These are phyloP conservation scores for Helleia helle DNA, from an alignment of 2,888 invertebrate genomes.

Conservation along the genomic window DNA sequence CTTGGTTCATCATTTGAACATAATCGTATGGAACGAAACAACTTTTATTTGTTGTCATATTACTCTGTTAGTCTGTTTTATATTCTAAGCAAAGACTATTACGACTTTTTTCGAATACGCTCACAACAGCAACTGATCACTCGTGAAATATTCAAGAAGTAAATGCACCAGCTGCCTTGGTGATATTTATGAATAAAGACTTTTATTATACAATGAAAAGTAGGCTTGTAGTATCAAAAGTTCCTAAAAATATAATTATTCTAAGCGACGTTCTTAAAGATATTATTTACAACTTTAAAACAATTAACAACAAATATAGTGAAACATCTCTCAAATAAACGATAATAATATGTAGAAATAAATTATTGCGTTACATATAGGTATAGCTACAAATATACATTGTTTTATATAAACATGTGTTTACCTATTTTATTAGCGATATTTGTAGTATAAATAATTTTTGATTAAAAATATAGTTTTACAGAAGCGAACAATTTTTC, in stretches of 20 bases:
- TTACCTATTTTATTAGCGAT: too few species aligned
- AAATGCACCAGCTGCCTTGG: slow-evolving; percentile 5
- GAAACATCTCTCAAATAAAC: background rate
- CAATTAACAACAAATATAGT: slow-evolving; percentile 16
- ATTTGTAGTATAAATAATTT: too few species aligned
- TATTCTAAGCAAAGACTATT: too few species aligned
- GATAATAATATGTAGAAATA: background rate
- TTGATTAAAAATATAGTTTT: too few species aligned
- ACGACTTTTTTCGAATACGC: too few species aligned
- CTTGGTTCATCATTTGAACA: too few species aligned
- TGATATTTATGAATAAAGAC: background rate
- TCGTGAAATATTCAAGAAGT: background rate
- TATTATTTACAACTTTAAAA: slow-evolving; percentile 24
- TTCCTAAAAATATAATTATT: slow-evolving; percentile 14
- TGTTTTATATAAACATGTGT: too few species aligned
- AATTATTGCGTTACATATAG: background rate
- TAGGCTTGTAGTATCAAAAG: slow-evolving; percentile 6
- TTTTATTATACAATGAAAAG: background rate
- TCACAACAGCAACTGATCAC: slow-evolving; percentile 2
- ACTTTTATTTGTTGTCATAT: too few species aligned
- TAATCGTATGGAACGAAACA: too few species aligned
- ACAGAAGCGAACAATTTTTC: too few species aligned
- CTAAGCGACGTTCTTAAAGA: slow-evolving; percentile 14
- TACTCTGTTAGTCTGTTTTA: too few species aligned
- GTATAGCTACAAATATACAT: too few species aligned